Conservation (phyloP, 2,888 invertebrate species). For the Catocala nupta region DNA sequence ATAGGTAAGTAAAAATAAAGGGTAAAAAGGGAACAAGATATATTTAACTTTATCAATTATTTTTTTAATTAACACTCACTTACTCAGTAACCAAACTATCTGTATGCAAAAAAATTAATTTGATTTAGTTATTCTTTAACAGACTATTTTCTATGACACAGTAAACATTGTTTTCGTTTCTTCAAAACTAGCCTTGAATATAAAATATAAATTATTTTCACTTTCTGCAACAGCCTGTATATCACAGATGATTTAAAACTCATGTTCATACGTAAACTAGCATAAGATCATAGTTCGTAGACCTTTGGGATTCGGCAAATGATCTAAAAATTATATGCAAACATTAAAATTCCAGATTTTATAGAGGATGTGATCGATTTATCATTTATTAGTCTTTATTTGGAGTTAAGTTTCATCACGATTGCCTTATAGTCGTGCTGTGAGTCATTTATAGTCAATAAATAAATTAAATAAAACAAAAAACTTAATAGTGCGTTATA, state of each 20-base stretch:
- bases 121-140: too few relatives aligned
- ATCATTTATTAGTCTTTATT: constrained; percentile 35
- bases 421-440: constrained; percentile 27
- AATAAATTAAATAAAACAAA: constrained; percentile 31
- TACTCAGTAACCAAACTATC: too few relatives aligned
- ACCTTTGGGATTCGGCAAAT: constrained; percentile 44
- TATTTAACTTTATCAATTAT: too few relatives aligned
- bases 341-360: constrained; percentile 47
- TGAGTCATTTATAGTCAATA: constrained; percentile 31
- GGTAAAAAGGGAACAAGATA: too few relatives aligned
- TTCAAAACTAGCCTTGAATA: too few relatives aligned
- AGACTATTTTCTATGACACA: too few relatives aligned
- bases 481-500: constrained; percentile 13
- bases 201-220: too few relatives aligned
- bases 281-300: constrained; percentile 34
- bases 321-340: constrained; percentile 38
- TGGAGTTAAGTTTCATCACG: constrained; percentile 23
- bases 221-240: too few relatives aligned
- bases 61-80: too few relatives aligned
- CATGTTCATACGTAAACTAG: constrained; percentile 7
- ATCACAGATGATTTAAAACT: constrained; percentile 1
- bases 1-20: too few relatives aligned
- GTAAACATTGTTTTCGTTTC: too few relatives aligned
- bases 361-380: constrained; percentile 55
- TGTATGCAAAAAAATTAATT: too few relatives aligned